Conservation (phyloP, 2,888 invertebrate species). For the Platynereis dumerilii region DNA sequence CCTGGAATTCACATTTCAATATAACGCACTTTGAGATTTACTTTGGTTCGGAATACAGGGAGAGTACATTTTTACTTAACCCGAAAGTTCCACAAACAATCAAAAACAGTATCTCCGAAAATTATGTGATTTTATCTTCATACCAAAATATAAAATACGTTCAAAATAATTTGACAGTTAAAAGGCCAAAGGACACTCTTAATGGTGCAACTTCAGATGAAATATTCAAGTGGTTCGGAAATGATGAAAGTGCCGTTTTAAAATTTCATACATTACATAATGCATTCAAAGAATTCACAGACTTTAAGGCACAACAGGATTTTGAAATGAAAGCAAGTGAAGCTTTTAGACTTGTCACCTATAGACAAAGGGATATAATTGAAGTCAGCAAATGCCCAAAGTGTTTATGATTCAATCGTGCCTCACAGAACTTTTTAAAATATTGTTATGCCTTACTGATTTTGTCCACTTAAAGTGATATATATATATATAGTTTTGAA, state of each 20-base stretch:
- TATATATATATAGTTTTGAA: too few species aligned
- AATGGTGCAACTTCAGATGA: neutral
- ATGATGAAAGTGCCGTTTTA: neutral
- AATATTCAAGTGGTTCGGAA: neutral
- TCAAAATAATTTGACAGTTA: neutral
- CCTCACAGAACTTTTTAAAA: too few species aligned
- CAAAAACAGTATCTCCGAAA: too few species aligned
- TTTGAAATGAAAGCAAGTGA: neutral
- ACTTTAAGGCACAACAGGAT: neutral
- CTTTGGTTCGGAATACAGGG: conserved; percentile 7
- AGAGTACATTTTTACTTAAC: conserved; percentile 16
- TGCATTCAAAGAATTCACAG: neutral
- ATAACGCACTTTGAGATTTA: conserved; percentile 7
- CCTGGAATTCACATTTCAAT: conserved; percentile 12
- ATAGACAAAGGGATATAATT: too few species aligned
- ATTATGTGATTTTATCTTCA: too few species aligned
- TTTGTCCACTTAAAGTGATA: too few species aligned
- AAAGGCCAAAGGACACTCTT: neutral
- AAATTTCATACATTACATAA: neutral
- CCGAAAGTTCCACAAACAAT: conserved; percentile 10
- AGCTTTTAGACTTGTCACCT: neutral
- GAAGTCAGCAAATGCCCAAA: too few species aligned
- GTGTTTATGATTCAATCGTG: too few species aligned
- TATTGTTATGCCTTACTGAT: too few species aligned
- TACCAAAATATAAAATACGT: conserved; percentile 8